Conservation (phyloP, 2,797 vertebrate species). For the Acanthornis magna region DNA sequence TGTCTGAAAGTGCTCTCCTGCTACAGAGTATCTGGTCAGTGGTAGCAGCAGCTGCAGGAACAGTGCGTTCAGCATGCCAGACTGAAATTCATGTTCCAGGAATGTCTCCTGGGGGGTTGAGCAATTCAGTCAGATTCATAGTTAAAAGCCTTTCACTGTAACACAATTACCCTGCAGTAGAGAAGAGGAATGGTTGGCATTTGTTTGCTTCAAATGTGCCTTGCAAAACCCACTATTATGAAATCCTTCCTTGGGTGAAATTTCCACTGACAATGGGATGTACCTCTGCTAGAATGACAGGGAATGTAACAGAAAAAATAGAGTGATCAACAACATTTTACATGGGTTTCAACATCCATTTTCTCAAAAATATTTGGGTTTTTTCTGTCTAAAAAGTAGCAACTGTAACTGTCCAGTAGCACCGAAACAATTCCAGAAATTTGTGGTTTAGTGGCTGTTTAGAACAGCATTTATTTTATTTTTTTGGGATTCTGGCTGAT, state of each 20-base stretch:
- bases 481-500: background rate
- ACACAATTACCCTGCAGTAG: conserved; percentile 47
- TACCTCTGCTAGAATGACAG: background rate
- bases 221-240: background rate
- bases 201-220: conserved; percentile 44
- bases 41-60: conserved; percentile 56
- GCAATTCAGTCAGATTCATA: conserved; percentile 50
- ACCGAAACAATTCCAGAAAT: background rate
- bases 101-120: conserved; percentile 66
- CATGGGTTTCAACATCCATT: background rate
- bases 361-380: background rate
- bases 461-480: background rate
- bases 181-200: conserved; percentile 30
- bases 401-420: background rate
- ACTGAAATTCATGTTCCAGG: conserved; percentile 69
- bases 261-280: background rate
- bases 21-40: conserved; percentile 39
- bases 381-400: background rate
- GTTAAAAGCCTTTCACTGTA: conserved; percentile 63
- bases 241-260: conserved; percentile 37
- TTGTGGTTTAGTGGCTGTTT: background rate
- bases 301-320: background rate
- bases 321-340: background rate
- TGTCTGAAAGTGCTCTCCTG: background rate
- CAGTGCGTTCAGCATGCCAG: conserved; percentile 46